These are phyloP conservation scores for Orussus abietinus DNA, from an alignment of 1,140 invertebrate genomes.

Conservation along the genomic window DNA sequence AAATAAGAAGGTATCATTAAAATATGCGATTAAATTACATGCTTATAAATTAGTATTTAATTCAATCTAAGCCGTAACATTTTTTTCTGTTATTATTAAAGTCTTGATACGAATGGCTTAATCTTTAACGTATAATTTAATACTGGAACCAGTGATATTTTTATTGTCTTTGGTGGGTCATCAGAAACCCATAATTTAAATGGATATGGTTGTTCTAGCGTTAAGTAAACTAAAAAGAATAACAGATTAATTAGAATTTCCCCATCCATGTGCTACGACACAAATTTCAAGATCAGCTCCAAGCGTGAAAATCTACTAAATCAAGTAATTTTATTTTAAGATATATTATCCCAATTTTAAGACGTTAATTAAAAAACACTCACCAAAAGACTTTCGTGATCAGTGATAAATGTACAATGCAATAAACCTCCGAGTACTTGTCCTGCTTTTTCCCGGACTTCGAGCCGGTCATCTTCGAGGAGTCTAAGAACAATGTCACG, in stretches of 20 bases:
- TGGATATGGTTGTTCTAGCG: too few species aligned
- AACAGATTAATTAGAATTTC: too few species aligned
- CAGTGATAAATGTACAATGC: conserved; percentile 74
- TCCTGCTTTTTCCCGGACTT: conserved; percentile 77
- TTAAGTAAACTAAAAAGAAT: too few species aligned
- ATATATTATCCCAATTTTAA: background rate
- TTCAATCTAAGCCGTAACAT: background rate
- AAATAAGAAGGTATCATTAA: conserved; percentile 22
- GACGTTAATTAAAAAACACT: conserved; percentile 14
- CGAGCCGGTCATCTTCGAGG: conserved; percentile 67
- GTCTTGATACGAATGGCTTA: background rate
- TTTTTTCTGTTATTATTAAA: conserved; percentile 4
- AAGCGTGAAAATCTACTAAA: conserved; percentile 10
- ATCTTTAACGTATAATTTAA: too few species aligned
- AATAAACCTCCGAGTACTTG: conserved; percentile 81
- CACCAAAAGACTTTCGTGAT: conserved; percentile 59
- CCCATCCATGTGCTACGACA: background rate
- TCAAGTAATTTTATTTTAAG: conserved; percentile 3
- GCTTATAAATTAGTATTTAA: conserved; percentile 2
- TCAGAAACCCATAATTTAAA: too few species aligned
- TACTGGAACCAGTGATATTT: too few species aligned
- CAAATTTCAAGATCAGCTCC: background rate
- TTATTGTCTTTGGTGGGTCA: too few species aligned
- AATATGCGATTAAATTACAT: background rate
- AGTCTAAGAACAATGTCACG: conserved; percentile 61